Evolutionary conservation across 2,797 vertebrate species (phyloP).

Genomic region (Peromyscus melanophrys): DNA sequence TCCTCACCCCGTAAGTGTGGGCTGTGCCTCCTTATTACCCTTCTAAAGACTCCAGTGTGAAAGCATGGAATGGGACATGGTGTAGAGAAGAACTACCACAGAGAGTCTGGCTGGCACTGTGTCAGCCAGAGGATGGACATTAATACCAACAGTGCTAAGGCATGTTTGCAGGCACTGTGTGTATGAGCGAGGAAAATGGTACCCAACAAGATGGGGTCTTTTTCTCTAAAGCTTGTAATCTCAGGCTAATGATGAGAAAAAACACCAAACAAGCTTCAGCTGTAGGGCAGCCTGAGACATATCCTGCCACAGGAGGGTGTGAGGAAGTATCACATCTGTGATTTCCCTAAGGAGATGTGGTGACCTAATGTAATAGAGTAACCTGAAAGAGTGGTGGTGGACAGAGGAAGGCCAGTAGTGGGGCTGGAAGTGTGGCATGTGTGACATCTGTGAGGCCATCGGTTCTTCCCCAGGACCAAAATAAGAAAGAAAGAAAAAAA

Average conservation of each 20-base stretch:
- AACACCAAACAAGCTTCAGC: not conserved
- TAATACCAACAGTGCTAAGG: not conserved
- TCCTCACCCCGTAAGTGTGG: not conserved
- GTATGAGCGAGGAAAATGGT: not conserved
- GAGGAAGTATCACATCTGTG: not conserved
- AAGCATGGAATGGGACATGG: not conserved
- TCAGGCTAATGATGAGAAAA: not conserved
- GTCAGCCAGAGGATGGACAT: not conserved
- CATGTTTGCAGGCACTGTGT: not conserved
- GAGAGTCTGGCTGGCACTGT: not conserved
- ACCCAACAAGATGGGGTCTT: not conserved
- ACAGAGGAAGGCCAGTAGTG: not conserved
- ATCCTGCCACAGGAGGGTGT: not conserved
- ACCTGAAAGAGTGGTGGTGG: not conserved
- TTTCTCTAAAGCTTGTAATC: not conserved
- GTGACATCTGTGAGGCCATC: not conserved
- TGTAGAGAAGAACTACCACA: not conserved
- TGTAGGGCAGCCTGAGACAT: not conserved
- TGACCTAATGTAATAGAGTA: not conserved
- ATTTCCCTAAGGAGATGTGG: not conserved
- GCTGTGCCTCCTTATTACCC: not conserved
- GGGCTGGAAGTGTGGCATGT: not conserved
- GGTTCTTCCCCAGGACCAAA: not conserved
- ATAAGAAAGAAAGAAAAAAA: not conserved
- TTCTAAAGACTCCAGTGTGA: not conserved